Base-by-base conservation (phyloP, 2,113 vertebrate species). In the Sclerurus mexicanus region DNA sequence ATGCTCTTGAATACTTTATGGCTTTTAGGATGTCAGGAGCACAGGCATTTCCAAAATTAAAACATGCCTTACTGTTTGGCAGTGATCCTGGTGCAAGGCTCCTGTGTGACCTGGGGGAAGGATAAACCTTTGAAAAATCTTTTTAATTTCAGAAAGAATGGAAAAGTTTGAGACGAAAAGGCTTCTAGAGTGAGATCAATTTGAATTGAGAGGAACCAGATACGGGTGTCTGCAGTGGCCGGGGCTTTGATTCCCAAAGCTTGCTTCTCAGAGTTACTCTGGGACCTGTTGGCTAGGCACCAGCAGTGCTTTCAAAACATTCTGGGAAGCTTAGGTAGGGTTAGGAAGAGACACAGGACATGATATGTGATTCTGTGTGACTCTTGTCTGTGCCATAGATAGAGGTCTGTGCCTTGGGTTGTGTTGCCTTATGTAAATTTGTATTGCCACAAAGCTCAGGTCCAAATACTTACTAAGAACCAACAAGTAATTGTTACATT, bases 351-450 rank as follows among this genome's bases (percentile, higher is more conserved):
- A 22, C 42, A 28, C 0, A 1, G 28, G 42, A 24, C 17, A 9
- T 1, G 0, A 1, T n/a, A 2, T 2, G 40, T 16, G 50, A 25
- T 62, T 81, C 53, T n/a, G 0, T 3, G 37, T 24, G 50, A 21
- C 53, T 81, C 53, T 76, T 53, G 31, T 35, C 72, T 0, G 0
- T 83, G 47, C 33, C 12, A 2, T 0, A 2, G 20, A 10, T 30
- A 21, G 53, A 68, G 14, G 2, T 86, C n/a, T 42, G 30, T 52
- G 27, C 44, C 40, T 44, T 1, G 3, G 13, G 6, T 5, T 53
- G 42, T 44, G 17, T 9, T 59, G 30, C 7, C 1, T 0, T 33
- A 4, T 12, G 6, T 42, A 14, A 35, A 59, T 21, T 11, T 71
- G n/a, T 31, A 14, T 28, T 56, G n/a, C 24, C 16, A 20, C 21